These are phyloP conservation scores for Mormyrus iriodes DNA, from an alignment of 2,113 vertebrate species.

Conservation along the genomic window DNA sequence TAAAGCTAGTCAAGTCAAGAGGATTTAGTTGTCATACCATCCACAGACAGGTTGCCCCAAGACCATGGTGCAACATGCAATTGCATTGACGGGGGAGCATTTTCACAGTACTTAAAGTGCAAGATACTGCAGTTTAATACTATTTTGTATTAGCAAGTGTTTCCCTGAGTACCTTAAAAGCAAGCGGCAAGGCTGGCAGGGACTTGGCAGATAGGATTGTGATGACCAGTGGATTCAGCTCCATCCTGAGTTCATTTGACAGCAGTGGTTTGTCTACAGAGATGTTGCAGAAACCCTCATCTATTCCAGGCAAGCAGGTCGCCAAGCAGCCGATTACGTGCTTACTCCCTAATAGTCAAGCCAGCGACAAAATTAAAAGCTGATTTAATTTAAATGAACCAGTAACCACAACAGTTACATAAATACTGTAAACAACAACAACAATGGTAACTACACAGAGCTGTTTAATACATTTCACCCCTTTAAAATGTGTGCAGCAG, in stretches of 20 bases:
- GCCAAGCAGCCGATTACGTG: not conserved
- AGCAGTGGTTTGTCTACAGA: conserved; percentile 57
- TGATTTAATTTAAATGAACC: not conserved
- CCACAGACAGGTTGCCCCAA: not conserved
- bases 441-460: conserved; percentile 22
- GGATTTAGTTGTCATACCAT: not conserved
- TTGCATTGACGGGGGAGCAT: not conserved
- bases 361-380: not conserved
- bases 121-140: not conserved
- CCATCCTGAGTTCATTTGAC: conserved; percentile 63
- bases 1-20: not conserved
- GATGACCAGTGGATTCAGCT: conserved; percentile 75
- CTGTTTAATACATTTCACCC: not conserved
- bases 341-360: not conserved
- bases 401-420: not conserved
- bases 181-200: conserved; percentile 61
- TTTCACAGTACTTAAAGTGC: not conserved
- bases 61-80: not conserved
- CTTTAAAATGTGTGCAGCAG: conserved; percentile 11
- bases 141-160: not conserved
- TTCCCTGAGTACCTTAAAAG: conserved; percentile 64
- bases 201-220: conserved; percentile 60
- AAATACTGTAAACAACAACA: not conserved
- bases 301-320: not conserved
- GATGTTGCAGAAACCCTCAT: not conserved